Percentiles rank a stretch among this genome's conserved stretches.
Evolutionary conservation across 2,888 invertebrate genomes (phyloP).

Genomic region (Trypoxylon attenuatum): DNA sequence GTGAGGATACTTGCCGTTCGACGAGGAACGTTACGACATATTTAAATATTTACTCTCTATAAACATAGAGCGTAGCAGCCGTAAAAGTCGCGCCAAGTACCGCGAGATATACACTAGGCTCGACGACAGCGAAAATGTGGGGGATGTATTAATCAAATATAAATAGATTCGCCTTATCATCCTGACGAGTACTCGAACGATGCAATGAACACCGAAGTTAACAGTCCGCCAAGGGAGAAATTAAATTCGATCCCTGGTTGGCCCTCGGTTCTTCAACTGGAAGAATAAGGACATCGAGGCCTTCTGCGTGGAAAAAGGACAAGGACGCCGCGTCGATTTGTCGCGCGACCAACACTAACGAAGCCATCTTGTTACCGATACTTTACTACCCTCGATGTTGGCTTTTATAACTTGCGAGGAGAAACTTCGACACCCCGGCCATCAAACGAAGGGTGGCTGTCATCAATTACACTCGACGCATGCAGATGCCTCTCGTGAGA

Average conservation of each 20-base stretch:
- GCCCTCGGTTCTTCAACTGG: too few relatives aligned
- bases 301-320: slow-evolving; percentile 14
- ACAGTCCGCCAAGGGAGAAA: background rate
- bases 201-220: background rate
- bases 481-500: slow-evolving; percentile 58
- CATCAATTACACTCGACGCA: slow-evolving; percentile 67
- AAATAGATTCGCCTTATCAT: background rate
- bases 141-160: slow-evolving; percentile 19
- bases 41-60: slow-evolving; percentile 55
- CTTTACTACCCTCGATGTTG: slow-evolving; percentile 66
- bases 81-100: slow-evolving; percentile 38
- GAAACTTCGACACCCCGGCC: slow-evolving; percentile 18
- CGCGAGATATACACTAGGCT: slow-evolving; percentile 15
- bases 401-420: slow-evolving; percentile 67
- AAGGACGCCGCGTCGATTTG: slow-evolving; percentile 19
- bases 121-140: slow-evolving; percentile 2
- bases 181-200: background rate
- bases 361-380: slow-evolving; percentile 72
- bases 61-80: slow-evolving; percentile 38
- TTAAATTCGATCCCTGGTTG: background rate
- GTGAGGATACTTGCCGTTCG: slow-evolving; percentile 13
- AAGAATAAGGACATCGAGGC: background rate
- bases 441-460: slow-evolving; percentile 52
- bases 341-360: slow-evolving; percentile 46
- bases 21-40: slow-evolving; percentile 33